phyloP scores from a whole-genome alignment of 2,113 vertebrate species.

The Cyanoderma ruficeps region DNA sequence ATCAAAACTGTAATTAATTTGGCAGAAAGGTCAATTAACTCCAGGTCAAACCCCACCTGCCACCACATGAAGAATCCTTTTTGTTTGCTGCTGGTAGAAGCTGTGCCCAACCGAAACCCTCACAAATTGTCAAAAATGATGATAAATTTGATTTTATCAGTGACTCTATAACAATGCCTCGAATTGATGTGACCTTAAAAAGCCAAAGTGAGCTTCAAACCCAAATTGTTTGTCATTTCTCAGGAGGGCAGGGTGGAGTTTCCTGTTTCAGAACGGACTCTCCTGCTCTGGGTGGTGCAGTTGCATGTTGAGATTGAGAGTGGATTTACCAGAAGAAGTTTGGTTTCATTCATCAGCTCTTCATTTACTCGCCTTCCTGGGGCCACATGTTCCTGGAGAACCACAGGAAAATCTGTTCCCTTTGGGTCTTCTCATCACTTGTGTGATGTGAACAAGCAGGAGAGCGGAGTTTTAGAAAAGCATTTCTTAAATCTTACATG shows the following conservation, averaged over 20 bases:
- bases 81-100: background rate
- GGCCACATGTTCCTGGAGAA: background rate
- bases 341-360: conserved; percentile 44
- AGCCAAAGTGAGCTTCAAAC: conserved; percentile 41
- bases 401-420: background rate
- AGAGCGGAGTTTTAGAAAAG: background rate
- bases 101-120: background rate
- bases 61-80: background rate
- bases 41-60: background rate
- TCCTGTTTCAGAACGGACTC: conserved; percentile 65
- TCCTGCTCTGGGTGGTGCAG: conserved; percentile 53
- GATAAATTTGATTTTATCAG: conserved; percentile 38
- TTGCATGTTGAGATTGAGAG: conserved; percentile 23
- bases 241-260: conserved; percentile 65
- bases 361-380: background rate
- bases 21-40: background rate
- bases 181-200: conserved; percentile 49
- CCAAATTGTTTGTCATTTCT: conserved; percentile 68
- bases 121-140: background rate
- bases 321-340: conserved; percentile 29
- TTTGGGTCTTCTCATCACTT: background rate
- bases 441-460: background rate
- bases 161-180: conserved; percentile 21
- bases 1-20: background rate
- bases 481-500: background rate